A percentile compares a stretch with the other conserved stretches of the same genome.
These are phyloP conservation scores for Urocolius indicus DNA, from an alignment of 2,113 vertebrate species.

Conservation along the genomic window DNA sequence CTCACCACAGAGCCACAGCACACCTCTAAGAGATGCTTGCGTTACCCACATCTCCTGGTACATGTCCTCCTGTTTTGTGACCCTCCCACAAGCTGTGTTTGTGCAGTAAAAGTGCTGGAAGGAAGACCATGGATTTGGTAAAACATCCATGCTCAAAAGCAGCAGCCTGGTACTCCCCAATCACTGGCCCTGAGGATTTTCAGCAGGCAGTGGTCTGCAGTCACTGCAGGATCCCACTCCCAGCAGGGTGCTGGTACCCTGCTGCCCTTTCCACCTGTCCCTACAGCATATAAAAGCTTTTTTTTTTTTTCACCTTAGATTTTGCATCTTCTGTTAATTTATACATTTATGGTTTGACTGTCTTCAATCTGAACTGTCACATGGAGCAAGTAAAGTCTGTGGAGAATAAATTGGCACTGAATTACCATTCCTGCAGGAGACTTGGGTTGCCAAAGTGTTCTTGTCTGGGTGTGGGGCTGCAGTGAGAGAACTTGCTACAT, in stretches of 20 bases:
- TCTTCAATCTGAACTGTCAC: not conserved
- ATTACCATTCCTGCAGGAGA: not conserved
- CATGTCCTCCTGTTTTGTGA: fast-evolving
- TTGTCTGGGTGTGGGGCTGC: not conserved
- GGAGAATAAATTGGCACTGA: not conserved
- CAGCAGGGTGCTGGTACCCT: not conserved
- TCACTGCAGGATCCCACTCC: not conserved
- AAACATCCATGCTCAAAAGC: not conserved
- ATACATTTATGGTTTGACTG: not conserved
- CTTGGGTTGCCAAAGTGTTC: not conserved
- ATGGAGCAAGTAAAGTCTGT: not conserved
- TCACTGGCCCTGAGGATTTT: not conserved
- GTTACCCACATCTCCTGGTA: not conserved
- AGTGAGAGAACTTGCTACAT: not conserved
- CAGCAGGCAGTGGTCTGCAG: too few species aligned
- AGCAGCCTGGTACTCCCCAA: not conserved
- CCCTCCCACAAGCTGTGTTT: not conserved
- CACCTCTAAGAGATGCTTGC: fast-evolving
- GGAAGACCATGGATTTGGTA: not conserved
- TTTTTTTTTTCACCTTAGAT: not conserved
- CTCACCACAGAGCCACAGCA: not conserved
- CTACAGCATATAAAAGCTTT: not conserved
- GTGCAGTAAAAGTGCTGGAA: not conserved
- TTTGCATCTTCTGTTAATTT: not conserved
- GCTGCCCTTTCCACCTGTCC: not conserved